phyloP scores from a whole-genome alignment of 53 echinoderm and acorn worm species.

The Holothuria leucospilota region DNA sequence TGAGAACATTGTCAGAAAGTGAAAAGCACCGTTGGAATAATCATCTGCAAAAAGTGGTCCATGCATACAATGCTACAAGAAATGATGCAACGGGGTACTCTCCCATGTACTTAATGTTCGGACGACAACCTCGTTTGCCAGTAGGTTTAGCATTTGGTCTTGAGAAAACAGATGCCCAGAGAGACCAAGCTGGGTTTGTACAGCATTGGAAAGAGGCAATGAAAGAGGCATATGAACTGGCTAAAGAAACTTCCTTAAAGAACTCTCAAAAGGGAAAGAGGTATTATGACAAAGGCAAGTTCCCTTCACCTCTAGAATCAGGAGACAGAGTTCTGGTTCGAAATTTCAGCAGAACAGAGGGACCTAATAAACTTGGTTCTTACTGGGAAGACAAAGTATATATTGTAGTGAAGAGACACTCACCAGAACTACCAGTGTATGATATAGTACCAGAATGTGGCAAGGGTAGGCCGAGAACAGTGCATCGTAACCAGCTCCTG shows the following conservation, averaged over 20 bases:
- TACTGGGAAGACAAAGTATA: conserved; percentile 62
- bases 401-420: conserved; percentile 36
- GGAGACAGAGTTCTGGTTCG: conserved; percentile 66
- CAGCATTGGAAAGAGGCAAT: too few relatives aligned
- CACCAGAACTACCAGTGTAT: conserved; percentile 69
- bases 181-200: background rate
- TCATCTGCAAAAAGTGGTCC: conserved; percentile 25
- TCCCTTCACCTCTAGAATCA: conserved; percentile 24
- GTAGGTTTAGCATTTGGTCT: conserved; percentile 42
- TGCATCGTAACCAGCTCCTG: conserved; percentile 64
- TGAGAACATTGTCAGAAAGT: conserved; percentile 57
- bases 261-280: conserved; percentile 21
- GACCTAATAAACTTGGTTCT: conserved; percentile 53
- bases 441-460: conserved; percentile 62
- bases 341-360: background rate
- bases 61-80: conserved; percentile 40
- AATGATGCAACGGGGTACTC: conserved; percentile 47
- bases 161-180: background rate
- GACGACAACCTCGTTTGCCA: conserved; percentile 31
- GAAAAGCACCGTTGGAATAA: conserved; percentile 66
- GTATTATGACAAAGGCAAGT: conserved; percentile 32
- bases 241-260: conserved; percentile 7
- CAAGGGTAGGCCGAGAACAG: conserved; percentile 28
- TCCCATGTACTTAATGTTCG: conserved; percentile 38
- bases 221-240: conserved; percentile 49